Conservation (phyloP, 2,797 vertebrate genomes). For the Champsocephalus esox region DNA sequence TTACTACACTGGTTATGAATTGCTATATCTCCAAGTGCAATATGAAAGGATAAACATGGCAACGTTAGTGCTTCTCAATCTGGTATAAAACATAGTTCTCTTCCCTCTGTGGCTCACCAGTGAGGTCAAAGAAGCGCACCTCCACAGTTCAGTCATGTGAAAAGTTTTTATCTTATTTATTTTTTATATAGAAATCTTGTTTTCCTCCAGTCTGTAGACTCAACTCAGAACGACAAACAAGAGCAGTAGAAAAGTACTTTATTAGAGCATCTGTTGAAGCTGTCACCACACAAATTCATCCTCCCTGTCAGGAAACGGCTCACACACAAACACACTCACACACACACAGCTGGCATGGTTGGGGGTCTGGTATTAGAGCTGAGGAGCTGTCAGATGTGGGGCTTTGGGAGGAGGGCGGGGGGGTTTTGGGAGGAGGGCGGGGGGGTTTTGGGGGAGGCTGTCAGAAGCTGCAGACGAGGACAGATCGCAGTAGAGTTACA, state of each 20-base stretch:
- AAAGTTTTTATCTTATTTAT: constrained; percentile 33
- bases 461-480: constrained; percentile 67
- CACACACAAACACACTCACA: constrained; percentile 38
- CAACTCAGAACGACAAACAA: constrained; percentile 44
- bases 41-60: not conserved
- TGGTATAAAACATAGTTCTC: not conserved
- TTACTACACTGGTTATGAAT: too few species aligned
- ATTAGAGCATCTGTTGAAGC: constrained; percentile 75
- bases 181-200: constrained; percentile 24
- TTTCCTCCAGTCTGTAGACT: constrained; percentile 39
- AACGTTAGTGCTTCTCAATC: not conserved
- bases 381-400: constrained; percentile 60
- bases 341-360: constrained; percentile 8
- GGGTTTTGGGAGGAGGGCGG: constrained; percentile 21
- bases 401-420: constrained; percentile 19
- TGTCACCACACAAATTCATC: constrained; percentile 72
- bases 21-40: too few species aligned
- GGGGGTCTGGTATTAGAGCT: constrained; percentile 51
- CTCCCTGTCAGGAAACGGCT: constrained; percentile 58
- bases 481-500: constrained; percentile 78
- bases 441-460: constrained; percentile 32
- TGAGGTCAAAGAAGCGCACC: constrained; percentile 39
- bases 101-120: constrained; percentile 23
- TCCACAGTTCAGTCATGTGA: constrained; percentile 56
- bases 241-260: constrained; percentile 72